Percentiles rank a stretch among this genome's conserved stretches.
These are phyloP conservation scores for Lasioglossum villosulum DNA, from an alignment of 2,888 invertebrate species.

Conservation along the genomic window DNA sequence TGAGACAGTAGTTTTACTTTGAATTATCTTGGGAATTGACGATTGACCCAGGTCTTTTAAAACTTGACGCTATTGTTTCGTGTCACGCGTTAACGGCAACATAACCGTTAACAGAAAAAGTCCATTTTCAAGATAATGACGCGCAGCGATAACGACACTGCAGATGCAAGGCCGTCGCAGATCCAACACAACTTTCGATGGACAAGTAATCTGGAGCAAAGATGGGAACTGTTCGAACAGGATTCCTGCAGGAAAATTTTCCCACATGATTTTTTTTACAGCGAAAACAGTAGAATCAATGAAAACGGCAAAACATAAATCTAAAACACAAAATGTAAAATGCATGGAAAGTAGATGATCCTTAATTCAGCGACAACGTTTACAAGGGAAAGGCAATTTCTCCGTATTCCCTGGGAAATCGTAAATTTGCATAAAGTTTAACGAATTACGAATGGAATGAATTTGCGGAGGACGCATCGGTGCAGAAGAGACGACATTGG, in stretches of 20 bases:
- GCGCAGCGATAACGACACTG: not conserved
- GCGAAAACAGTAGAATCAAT: not conserved
- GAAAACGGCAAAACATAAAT: not conserved
- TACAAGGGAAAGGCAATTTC: not conserved
- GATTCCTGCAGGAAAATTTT: no score
- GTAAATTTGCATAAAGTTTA: not conserved
- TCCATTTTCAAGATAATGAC: slow-evolving; percentile 6
- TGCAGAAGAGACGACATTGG: not conserved
- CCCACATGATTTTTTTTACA: not conserved
- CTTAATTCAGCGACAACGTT: not conserved
- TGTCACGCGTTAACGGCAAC: not conserved
- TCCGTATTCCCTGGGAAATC: not conserved
- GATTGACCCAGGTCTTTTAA: not conserved
- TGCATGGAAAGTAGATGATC: not conserved
- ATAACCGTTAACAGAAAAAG: not conserved
- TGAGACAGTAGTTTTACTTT: not conserved
- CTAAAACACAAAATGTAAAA: not conserved
- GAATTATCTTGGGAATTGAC: not conserved
- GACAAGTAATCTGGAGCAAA: not conserved
- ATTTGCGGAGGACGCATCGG: not conserved
- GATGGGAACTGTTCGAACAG: not conserved
- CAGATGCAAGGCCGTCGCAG: not conserved
- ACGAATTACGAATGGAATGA: not conserved
- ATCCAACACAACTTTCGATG: slow-evolving; percentile 10
- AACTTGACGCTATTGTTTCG: not conserved